Evolutionary conservation across 1,140 invertebrate genomes (phyloP).

Genomic region (Riptortus pedestris): DNA sequence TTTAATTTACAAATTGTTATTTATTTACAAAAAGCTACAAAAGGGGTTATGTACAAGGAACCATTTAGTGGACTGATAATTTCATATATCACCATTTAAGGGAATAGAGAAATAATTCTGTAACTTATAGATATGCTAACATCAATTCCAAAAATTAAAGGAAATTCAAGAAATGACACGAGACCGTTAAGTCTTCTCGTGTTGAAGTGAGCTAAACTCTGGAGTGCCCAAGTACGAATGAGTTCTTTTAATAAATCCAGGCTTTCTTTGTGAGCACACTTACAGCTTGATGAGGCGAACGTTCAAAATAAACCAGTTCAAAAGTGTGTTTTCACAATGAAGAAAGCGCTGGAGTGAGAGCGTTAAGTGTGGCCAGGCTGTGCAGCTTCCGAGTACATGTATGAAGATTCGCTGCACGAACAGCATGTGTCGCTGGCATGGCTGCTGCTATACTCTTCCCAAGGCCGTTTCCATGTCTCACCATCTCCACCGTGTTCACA

Average conservation of each 20-base stretch:
- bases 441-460: constrained; percentile 23
- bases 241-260: no score
- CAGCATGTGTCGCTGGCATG: constrained; percentile 33
- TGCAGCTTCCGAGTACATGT: constrained; percentile 32
- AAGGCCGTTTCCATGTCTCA: constrained; percentile 23
- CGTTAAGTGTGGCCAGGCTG: constrained; percentile 16
- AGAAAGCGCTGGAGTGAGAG: constrained; percentile 5
- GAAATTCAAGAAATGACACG: no score
- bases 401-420: constrained; percentile 35
- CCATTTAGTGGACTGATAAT: constrained; percentile 5
- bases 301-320: no score
- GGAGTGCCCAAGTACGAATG: no score
- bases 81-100: constrained; percentile 1
- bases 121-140: no score
- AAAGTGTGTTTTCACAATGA: background rate
- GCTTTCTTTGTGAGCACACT: no score
- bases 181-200: no score
- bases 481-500: constrained; percentile 24
- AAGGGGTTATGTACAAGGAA: constrained; percentile 10
- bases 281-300: no score
- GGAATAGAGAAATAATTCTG: background rate
- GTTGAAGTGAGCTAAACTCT: no score
- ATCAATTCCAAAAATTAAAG: no score
- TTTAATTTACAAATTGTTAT: constrained; percentile 11
- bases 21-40: constrained; percentile 2